Conservation (phyloP, 2,797 vertebrate genomes). For the Melanotaenia maccullochi region DNA sequence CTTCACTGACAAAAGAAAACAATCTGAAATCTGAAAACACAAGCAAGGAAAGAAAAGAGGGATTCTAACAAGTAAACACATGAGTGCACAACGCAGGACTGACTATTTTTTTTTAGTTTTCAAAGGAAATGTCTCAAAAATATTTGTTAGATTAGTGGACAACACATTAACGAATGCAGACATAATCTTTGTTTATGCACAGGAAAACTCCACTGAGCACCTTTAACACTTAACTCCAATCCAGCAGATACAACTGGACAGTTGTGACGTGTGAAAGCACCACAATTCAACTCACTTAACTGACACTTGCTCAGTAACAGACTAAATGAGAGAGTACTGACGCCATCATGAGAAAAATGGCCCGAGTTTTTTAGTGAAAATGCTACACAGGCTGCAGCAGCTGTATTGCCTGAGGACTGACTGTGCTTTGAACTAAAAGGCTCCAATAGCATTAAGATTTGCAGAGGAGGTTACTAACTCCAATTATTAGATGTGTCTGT, state of each 20-base stretch:
- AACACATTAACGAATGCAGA: not conserved
- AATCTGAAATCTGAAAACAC: not conserved
- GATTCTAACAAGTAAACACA: not conserved
- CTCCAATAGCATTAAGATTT: not conserved
- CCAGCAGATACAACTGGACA: conserved; percentile 26
- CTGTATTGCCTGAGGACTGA: not conserved
- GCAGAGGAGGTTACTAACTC: not conserved
- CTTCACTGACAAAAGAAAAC: not conserved
- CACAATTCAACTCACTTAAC: conserved; percentile 4
- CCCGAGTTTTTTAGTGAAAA: not conserved
- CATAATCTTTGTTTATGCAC: not conserved
- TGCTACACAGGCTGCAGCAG: not conserved
- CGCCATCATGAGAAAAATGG: not conserved
- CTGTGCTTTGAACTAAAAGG: not conserved
- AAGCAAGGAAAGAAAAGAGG: not conserved
- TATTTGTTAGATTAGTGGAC: not conserved
- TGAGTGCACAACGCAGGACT: not conserved
- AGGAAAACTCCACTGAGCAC: not conserved
- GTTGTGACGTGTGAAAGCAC: conserved; percentile 16
- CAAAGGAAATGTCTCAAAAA: not conserved
- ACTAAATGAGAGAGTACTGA: not conserved
- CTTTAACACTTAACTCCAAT: conserved; percentile 3
- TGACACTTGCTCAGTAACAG: conserved; percentile 9
- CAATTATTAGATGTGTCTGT: not conserved
- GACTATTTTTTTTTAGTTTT: not conserved